Base-by-base conservation (phyloP, 2,888 invertebrate genomes). In the Pheosia gnoma region DNA sequence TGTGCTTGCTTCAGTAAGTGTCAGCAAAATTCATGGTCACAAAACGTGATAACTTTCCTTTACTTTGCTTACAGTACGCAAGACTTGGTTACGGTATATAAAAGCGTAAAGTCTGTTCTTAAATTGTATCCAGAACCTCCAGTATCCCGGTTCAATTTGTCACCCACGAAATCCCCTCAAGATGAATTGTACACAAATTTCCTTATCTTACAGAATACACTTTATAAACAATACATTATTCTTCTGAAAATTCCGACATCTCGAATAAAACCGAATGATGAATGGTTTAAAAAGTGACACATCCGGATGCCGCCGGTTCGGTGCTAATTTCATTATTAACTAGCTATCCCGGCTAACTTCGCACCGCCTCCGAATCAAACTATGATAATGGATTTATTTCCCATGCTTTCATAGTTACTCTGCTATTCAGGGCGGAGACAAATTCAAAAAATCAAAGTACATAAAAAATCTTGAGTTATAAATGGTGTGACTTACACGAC, bases 231-330 rank as follows among this genome's bases (percentile, higher is more conserved):
- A 52, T 37, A 36, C 52, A 52, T 36, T 52, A 52, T 9, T 25
- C 25, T 52, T 37, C 52, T 47, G 37, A 57, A 11, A 59, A 56
- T 73, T 59, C 51, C 37, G 52, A 71, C 60, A 57, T 39, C 52
- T 58, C 11, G 43, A 47, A 25, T 54, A 25, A 47, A 47, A n/a
- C 25, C 38, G 13, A 52, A 61, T 70, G 66, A 73, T 73, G 13
- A 61, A 70, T 73, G 41, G 53, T 25, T 38, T 13, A 53, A 59
- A 38, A 37, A 54, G 61, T 57, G n/a, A 61, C 49, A 13, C 13
- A 51, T n/a, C n/a, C n/a, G 5, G 11, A 6, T 51, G 25, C 25
- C 25, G 7, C 51, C 3, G 9, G 6, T 0, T 9, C 25, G 25
- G 0, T 51, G 3, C 25, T 13, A 6, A 13, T 25, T n/a, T 47